Conservation (phyloP, 1,140 invertebrate genomes). For the Brachionus angularis region DNA sequence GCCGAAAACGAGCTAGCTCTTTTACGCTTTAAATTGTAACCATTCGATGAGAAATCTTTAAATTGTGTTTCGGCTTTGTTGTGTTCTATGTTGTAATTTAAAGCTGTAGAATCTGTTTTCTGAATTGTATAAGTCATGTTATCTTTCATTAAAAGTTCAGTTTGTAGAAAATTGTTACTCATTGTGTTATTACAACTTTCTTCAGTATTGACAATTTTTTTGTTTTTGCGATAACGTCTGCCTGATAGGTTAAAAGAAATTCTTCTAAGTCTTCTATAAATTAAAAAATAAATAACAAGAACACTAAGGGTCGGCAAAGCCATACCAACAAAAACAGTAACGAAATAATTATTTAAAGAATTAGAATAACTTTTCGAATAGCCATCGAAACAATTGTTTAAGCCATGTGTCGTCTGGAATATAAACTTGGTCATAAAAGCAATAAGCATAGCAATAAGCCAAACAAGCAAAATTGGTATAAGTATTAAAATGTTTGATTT, state of each 20-base stretch:
- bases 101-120: too few relatives aligned
- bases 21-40: too few relatives aligned
- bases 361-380: background rate
- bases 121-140: too few relatives aligned
- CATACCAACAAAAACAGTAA: background rate
- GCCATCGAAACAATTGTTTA: slow-evolving; percentile 30
- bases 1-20: background rate
- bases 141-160: too few relatives aligned
- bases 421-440: background rate
- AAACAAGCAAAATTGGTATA: background rate
- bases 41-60: too few relatives aligned
- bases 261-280: background rate
- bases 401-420: background rate
- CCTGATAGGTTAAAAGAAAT: background rate
- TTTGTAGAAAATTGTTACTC: too few relatives aligned
- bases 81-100: too few relatives aligned
- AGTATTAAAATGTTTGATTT: slow-evolving; percentile 1
- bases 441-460: background rate
- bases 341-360: slow-evolving; percentile 9
- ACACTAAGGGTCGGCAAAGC: slow-evolving; percentile 20
- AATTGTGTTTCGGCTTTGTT: slow-evolving; percentile 1
- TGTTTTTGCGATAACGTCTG: background rate
- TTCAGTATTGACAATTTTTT: background rate
- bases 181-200: too few relatives aligned
- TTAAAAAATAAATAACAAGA: slow-evolving; percentile 16